Evolutionary conservation across 2,797 vertebrate species (phyloP), one percentile per base, ranked within the genome.

Genomic region (Botia kubotai): DNA sequence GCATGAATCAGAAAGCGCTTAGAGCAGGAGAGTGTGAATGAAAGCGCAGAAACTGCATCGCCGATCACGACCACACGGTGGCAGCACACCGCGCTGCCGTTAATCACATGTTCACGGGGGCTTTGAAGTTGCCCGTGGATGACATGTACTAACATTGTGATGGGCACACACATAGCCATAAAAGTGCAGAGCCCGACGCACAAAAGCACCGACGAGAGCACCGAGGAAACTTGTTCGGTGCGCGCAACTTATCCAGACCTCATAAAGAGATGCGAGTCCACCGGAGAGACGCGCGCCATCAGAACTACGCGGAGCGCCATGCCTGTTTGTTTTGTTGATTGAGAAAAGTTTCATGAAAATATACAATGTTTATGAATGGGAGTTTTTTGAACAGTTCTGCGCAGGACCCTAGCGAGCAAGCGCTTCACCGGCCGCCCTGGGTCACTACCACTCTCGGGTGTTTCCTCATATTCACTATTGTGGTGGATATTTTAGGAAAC

Each of bases 401-500:
- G 89, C 83, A 78, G 75, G 92, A 88, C 88, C 87, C 90, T n/a
- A 83, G 83, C 62, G 93, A 90, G 89, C 81, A 88, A 77, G 84
- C 84, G 58, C 86, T 90, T 77, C 90, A 90, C 74, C 95, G 95
- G 19, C 95, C 96, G 74, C 93, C 95, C 1, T 95, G 96, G 97
- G 95, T 97, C 73, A 93, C 93, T 69, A 95, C 92, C 73, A 91
- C 96, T 70, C 89, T 99, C 87, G 97, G 97, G 19, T 93, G 90
- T 89, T 90, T 97, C 85, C 96, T 98, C 87, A 95, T 98, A 93
- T 95, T 98, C 90, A 98, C 97, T 70, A 96, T 97, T 88, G 95
- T 96, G 52, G 96, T 98, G 68, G 97, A 98, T 92, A 89, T 98
- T 85, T 88, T 98, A 92, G 97, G 97, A 77, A 98, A 98, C 90